A percentile compares a stretch with the other conserved stretches of the same genome.
These are phyloP conservation scores for Drosophila ambigua DNA, from an alignment of 1,140 invertebrate species.

Conservation along the genomic window DNA sequence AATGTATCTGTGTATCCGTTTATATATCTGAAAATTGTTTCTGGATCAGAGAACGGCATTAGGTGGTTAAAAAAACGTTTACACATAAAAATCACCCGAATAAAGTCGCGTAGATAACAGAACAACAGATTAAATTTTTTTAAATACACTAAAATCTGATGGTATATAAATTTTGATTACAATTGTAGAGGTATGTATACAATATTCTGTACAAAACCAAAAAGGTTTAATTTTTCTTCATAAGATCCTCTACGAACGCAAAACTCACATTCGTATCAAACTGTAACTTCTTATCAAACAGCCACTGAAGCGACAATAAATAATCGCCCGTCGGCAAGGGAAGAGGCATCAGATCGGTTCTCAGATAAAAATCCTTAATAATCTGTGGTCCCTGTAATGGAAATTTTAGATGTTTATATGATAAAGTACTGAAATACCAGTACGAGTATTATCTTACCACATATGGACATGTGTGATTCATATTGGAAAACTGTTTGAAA, in stretches of 20 bases:
- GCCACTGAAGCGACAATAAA: conserved; percentile 8
- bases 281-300: conserved; percentile 10
- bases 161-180: too few relatives aligned
- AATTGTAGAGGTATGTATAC: too few relatives aligned
- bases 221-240: not conserved
- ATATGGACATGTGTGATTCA: conserved; percentile 34
- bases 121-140: too few relatives aligned
- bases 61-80: too few relatives aligned
- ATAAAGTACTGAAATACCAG: not conserved
- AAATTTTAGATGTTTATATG: not conserved
- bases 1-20: too few relatives aligned
- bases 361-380: conserved; percentile 21
- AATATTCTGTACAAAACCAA: too few relatives aligned
- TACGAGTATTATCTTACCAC: conserved; percentile 4
- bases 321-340: conserved; percentile 33
- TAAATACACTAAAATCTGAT: too few relatives aligned
- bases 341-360: conserved; percentile 5
- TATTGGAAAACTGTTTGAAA: conserved; percentile 15
- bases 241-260: conserved; percentile 19
- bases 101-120: too few relatives aligned
- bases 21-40: too few relatives aligned
- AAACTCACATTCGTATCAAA: conserved; percentile 27
- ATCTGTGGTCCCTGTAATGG: conserved; percentile 3
- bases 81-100: too few relatives aligned
- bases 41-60: too few relatives aligned